Conservation (phyloP, 2,888 invertebrate genomes). For the Drosophila monieri region DNA sequence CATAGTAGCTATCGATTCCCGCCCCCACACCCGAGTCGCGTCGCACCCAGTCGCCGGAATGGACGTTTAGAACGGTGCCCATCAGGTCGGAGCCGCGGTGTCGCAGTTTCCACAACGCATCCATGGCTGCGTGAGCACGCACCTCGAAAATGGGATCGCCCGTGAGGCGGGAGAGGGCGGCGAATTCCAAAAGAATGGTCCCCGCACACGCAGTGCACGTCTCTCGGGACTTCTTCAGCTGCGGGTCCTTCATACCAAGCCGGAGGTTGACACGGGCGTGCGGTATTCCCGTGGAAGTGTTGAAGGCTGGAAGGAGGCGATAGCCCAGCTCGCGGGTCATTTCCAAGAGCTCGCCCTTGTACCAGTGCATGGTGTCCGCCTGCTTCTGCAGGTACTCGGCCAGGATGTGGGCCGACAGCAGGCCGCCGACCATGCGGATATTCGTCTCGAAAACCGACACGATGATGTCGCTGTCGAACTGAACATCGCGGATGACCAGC, state of each 20-base stretch:
- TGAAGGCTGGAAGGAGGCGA: constrained; percentile 97
- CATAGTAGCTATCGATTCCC: constrained; percentile 99
- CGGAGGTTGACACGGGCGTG: constrained; percentile 96
- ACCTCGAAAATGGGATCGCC: constrained; percentile 96
- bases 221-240: constrained; percentile 90
- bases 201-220: constrained; percentile 99
- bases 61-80: constrained; percentile 98
- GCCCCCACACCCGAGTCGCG: constrained; percentile 99
- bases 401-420: constrained; percentile 96
- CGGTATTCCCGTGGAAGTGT: constrained; percentile 98
- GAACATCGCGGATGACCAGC: constrained; percentile 93
- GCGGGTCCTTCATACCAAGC: constrained; percentile 91
- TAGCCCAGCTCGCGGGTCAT: constrained; percentile 97
- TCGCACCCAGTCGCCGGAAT: constrained; percentile 98
- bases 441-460: constrained; percentile 99
- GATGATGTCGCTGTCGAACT: constrained; percentile 96
- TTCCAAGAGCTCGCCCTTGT: constrained; percentile 92
- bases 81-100: constrained; percentile 95
- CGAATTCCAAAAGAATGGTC: constrained; percentile 98
- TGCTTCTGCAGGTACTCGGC: constrained; percentile 92
- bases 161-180: constrained; percentile 95
- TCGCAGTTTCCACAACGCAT: constrained; percentile 96
- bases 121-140: constrained; percentile 98
- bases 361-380: constrained; percentile 91
- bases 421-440: constrained; percentile 97